phyloP scores from a whole-genome alignment of 2,113 vertebrate species.

The Trichechus manatus region DNA sequence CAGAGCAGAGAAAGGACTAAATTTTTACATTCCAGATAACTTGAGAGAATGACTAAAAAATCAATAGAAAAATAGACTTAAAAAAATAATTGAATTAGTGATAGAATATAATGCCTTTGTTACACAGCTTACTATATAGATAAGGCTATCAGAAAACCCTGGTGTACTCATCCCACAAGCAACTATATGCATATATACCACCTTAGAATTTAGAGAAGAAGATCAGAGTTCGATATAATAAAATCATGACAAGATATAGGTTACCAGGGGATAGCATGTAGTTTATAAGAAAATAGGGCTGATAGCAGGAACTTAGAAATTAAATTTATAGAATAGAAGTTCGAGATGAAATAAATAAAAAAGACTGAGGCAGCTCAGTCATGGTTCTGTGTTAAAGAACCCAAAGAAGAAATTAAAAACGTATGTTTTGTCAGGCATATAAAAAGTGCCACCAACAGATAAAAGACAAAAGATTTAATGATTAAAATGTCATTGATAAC shows the following conservation, averaged over 20 bases:
- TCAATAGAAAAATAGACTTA: background rate
- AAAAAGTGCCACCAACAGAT: background rate
- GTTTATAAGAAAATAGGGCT: slow-evolving; percentile 36
- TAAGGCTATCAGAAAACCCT: background rate
- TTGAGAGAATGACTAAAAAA: background rate
- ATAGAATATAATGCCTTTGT: background rate
- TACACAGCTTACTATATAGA: background rate
- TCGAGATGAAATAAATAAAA: background rate
- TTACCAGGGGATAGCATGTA: background rate
- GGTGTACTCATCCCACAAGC: background rate
- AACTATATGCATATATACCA: background rate
- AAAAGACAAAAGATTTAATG: background rate
- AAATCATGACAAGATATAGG: background rate
- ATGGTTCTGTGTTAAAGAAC: background rate
- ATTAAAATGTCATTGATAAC: background rate
- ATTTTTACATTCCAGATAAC: background rate
- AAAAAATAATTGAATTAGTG: background rate
- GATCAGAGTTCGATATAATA: background rate
- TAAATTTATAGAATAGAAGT: background rate
- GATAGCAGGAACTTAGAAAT: background rate
- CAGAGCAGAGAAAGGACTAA: background rate
- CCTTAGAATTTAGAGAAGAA: background rate
- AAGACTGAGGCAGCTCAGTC: background rate
- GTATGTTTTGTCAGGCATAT: background rate
- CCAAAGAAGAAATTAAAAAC: background rate